These are phyloP conservation scores for Philonicus albiceps DNA, from an alignment of 2,888 invertebrate genomes.

Conservation along the genomic window DNA sequence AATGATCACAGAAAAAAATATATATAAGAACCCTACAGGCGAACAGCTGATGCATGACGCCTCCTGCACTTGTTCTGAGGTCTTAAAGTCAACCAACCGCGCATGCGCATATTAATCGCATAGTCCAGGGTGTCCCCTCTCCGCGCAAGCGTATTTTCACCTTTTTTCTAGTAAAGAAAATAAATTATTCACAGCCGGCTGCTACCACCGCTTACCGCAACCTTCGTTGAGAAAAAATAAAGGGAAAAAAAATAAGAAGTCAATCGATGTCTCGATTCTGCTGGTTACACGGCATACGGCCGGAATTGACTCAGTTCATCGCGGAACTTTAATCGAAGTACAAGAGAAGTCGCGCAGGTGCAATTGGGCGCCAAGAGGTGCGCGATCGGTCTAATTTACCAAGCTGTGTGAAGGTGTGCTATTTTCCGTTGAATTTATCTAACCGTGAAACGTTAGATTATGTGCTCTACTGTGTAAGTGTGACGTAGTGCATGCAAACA, in stretches of 20 bases:
- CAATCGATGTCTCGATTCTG: conserved; percentile 12
- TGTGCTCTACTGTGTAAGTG: neutral
- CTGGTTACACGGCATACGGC: neutral
- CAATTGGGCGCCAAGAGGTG: conserved; percentile 14
- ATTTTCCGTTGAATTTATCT: neutral
- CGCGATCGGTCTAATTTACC: neutral
- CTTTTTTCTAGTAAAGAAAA: neutral
- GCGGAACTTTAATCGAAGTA: conserved; percentile 28
- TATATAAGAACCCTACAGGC: neutral
- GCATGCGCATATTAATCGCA: conserved; percentile 15
- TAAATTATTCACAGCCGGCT: conserved; percentile 20
- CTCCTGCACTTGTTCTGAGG: conserved; percentile 22
- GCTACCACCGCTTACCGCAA: conserved; percentile 20
- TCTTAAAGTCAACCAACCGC: conserved; percentile 27
- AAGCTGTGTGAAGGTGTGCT: neutral
- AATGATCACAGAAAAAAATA: neutral
- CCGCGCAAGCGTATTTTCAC: neutral
- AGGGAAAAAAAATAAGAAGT: neutral
- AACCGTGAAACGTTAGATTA: neutral
- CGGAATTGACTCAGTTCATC: conserved; percentile 17
- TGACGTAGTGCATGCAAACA: neutral
- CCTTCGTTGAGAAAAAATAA: neutral
- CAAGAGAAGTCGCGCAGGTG: conserved; percentile 18
- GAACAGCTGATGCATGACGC: conserved; percentile 39
- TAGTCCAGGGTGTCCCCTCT: neutral